These are phyloP conservation scores for Nyctibius bracteatus DNA, from an alignment of 2,113 vertebrate genomes.

Conservation along the genomic window DNA sequence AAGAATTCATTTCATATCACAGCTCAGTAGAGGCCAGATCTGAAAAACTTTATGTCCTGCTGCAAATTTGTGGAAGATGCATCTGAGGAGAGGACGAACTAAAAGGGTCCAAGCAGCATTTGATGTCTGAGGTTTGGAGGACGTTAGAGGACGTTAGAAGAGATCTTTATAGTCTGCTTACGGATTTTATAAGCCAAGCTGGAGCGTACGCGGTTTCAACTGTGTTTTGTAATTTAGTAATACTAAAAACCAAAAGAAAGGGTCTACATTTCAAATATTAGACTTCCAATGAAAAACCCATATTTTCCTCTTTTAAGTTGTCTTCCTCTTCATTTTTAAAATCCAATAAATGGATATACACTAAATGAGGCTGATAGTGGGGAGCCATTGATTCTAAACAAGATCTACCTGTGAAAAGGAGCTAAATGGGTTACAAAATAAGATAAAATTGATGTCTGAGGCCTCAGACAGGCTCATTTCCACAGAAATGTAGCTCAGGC, in stretches of 20 bases:
- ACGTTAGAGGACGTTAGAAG: not conserved
- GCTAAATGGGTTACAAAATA: slow-evolving; percentile 4
- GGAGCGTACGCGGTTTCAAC: not conserved
- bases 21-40: not conserved
- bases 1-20: not conserved
- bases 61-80: not conserved
- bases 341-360: not conserved
- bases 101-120: not conserved
- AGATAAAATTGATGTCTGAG: slow-evolving; percentile 5
- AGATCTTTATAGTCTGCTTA: not conserved
- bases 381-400: slow-evolving; percentile 22
- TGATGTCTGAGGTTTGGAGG: not conserved
- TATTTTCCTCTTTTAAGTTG: not conserved
- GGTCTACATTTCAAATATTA: not conserved
- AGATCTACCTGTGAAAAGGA: not conserved
- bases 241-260: not conserved
- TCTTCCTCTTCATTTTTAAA: slow-evolving; percentile 7
- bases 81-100: not conserved
- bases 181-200: not conserved
- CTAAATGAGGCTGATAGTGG: not conserved
- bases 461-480: not conserved
- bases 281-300: not conserved
- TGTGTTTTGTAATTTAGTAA: not conserved
- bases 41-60: not conserved
- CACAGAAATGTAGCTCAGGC: not conserved